Evolutionary conservation across 2,113 vertebrate genomes (phyloP).

Genomic region (Gadus chalcogrammus): DNA sequence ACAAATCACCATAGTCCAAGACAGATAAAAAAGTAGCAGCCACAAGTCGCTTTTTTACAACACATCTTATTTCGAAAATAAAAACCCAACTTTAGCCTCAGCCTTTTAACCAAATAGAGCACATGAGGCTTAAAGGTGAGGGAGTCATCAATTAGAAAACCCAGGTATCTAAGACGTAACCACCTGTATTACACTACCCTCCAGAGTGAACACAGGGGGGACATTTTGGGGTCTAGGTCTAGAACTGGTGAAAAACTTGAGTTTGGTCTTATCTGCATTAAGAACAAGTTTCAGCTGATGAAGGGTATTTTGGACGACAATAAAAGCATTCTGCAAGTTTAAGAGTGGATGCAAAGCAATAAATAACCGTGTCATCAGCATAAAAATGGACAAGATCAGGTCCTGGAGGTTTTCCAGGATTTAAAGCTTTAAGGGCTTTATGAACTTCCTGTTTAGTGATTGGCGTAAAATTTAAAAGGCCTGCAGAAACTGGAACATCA

Average conservation of each 20-base stretch:
- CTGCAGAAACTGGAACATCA: background rate
- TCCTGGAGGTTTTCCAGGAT: constrained; percentile 1
- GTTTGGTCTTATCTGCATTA: background rate
- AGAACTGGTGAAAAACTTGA: background rate
- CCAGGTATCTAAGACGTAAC: background rate
- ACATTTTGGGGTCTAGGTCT: background rate
- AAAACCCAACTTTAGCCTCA: too few species aligned
- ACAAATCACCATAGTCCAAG: too few species aligned
- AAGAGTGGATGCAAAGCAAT: background rate
- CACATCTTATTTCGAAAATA: too few species aligned
- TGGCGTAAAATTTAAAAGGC: background rate
- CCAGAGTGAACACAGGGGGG: background rate
- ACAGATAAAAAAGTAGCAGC: too few species aligned
- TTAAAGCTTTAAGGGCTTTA: background rate
- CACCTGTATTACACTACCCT: too few species aligned
- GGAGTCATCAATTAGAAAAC: constrained; percentile 2
- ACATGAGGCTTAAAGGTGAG: too few species aligned
- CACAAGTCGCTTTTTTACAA: too few species aligned
- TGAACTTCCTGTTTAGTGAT: too few species aligned
- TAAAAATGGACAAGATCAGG: background rate
- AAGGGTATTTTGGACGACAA: background rate
- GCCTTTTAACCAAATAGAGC: too few species aligned
- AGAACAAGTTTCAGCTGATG: background rate
- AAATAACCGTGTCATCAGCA: background rate
- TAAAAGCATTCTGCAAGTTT: constrained; percentile 4